Evolutionary conservation across 2,113 vertebrate genomes (phyloP), one percentile per base, ranked within the genome.

Genomic region (Misgurnus anguillicaudatus): DNA sequence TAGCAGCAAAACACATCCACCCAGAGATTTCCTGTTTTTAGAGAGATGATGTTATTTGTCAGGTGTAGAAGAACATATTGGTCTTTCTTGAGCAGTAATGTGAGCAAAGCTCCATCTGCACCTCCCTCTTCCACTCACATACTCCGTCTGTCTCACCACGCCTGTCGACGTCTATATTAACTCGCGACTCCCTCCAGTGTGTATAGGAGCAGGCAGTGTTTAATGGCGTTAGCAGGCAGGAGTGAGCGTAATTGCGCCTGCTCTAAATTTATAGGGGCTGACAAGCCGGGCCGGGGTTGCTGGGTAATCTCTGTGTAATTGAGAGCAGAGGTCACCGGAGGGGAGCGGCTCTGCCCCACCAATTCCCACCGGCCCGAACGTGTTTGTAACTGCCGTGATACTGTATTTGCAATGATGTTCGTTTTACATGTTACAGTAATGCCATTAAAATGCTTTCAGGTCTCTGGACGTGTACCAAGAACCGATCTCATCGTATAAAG

Each of bases 241-340:
- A 80, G 85, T 77, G 78, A 75, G 68, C 55, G 47, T 80, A 77
- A 79, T 75, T 76, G 78, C 80, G 78, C 66, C 69, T 45, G 41
- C 38, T 73, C 38, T 64, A 81, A 77, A 86, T 86, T 85, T 83
- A 85, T 86, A 74, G 67, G 48, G 64, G 75, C 79, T 85, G 82
- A 81, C 82, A 71, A 76, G 79, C 78, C 6, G 14, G 48, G 75
- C 78, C 21, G 41, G 60, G 66, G 80, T 80, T 77, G 66, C 83
- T 84, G 83, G 79, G 85, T 86, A 83, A 86, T 86, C 71, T 84
- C 36, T 80, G 75, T 84, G 75, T 86, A 86, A 86, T 86, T 80
- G 82, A 84, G 78, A 75, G 71, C 69, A 53, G 75, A 80, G 85
- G 78, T 86, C 78, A 82, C 58, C 80, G 51, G 69, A 79, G 67